Evolutionary conservation across 2,797 vertebrate genomes (phyloP).

Genomic region (Selene dorsalis): DNA sequence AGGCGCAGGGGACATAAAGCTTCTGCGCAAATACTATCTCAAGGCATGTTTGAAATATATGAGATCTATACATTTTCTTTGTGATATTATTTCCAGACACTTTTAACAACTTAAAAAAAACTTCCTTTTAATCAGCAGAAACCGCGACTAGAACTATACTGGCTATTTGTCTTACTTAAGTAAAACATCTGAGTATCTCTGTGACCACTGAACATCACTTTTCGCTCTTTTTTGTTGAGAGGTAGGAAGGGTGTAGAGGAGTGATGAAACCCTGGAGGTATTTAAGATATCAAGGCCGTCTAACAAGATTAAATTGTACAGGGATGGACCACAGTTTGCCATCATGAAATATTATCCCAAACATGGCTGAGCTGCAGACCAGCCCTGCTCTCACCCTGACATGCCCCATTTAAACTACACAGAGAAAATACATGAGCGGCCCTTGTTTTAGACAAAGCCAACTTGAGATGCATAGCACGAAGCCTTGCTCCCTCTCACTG

Average conservation of each 20-base stretch:
- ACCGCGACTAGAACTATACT: no score
- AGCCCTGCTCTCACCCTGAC: conserved; percentile 13
- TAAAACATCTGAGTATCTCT: background rate
- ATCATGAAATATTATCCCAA: background rate
- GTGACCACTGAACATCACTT: background rate
- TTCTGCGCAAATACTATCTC: background rate
- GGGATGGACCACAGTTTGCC: background rate
- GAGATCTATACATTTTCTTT: no score
- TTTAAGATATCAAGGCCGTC: background rate
- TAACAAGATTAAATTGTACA: background rate
- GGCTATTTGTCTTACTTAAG: background rate
- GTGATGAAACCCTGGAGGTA: background rate
- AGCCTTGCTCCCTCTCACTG: conserved; percentile 59
- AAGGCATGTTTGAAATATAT: no score
- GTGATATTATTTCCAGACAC: no score
- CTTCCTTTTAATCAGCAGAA: no score
- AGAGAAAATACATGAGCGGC: conserved; percentile 53
- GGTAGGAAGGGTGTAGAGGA: background rate
- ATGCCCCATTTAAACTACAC: background rate
- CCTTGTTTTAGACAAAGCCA: conserved; percentile 69
- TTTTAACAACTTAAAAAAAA: no score
- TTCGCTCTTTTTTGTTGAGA: background rate
- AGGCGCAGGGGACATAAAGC: no score
- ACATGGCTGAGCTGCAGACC: background rate
- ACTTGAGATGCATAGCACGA: conserved; percentile 82